Conservation (phyloP, 2,113 vertebrate species). For the Cacatua alba region DNA sequence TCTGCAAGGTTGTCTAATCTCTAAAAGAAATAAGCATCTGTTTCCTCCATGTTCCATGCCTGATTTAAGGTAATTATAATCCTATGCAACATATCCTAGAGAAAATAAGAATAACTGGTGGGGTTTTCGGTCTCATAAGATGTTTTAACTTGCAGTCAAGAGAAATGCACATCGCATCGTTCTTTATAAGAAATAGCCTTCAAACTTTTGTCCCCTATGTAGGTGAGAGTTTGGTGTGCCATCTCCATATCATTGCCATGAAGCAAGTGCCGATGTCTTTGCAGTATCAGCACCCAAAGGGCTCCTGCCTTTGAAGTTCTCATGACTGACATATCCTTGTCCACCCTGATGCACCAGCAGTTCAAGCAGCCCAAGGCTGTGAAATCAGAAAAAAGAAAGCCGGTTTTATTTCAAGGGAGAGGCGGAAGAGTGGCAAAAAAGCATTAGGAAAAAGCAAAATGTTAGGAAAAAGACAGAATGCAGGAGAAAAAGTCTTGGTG, state of each 20-base stretch:
- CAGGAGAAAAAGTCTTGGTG: neutral
- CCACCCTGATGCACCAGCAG: neutral
- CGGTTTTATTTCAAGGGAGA: neutral
- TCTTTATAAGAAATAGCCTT: neutral
- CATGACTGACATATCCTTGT: neutral
- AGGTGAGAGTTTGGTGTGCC: neutral
- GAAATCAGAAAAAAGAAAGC: neutral
- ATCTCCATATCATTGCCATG: neutral
- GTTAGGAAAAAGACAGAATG: neutral
- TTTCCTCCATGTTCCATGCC: slow-evolving; percentile 18
- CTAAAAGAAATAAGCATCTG: slow-evolving; percentile 46
- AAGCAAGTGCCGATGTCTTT: neutral
- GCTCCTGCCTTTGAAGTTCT: neutral
- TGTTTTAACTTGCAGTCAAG: neutral
- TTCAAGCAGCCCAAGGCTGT: neutral
- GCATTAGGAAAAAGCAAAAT: neutral
- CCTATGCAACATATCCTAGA: neutral
- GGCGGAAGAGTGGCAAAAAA: neutral
- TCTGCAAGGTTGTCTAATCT: slow-evolving; percentile 8
- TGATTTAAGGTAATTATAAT: neutral
- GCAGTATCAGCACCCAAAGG: neutral
- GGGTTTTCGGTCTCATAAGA: accelerated
- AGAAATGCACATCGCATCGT: neutral
- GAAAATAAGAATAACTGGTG: neutral
- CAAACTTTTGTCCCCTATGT: neutral